Evolutionary conservation across 2,113 vertebrate genomes (phyloP).

Genomic region (Daphoenositta chrysoptera): DNA sequence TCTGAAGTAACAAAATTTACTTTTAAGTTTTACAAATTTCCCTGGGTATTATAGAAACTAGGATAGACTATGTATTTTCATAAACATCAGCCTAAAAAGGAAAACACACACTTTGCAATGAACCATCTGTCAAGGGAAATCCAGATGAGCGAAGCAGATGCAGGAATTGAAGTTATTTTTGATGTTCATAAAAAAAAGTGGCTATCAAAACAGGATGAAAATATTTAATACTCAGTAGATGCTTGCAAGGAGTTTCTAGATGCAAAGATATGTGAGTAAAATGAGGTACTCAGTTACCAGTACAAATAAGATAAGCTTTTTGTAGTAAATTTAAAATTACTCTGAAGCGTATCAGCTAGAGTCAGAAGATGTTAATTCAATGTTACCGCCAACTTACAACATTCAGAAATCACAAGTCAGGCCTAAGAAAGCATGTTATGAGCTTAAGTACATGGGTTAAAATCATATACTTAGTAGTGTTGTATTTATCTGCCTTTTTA

Average conservation of each 20-base stretch:
- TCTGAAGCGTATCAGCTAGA: background rate
- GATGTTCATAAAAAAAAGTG: conserved; percentile 53
- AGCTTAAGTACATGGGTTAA: background rate
- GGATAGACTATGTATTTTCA: conserved; percentile 59
- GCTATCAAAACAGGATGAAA: conserved; percentile 50
- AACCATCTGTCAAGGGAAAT: conserved; percentile 69
- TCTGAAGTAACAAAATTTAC: conserved; percentile 25
- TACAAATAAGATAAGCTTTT: background rate
- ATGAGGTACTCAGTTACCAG: background rate
- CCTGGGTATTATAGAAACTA: conserved; percentile 30
- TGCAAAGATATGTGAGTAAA: background rate
- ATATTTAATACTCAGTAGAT: conserved; percentile 22
- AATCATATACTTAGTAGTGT: background rate
- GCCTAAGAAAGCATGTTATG: background rate
- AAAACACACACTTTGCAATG: conserved; percentile 51
- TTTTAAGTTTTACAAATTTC: conserved; percentile 45
- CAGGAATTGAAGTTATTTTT: conserved; percentile 61
- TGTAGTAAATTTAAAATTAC: background rate
- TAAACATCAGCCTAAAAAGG: conserved; percentile 60
- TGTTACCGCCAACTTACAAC: background rate
- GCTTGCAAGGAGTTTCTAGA: background rate
- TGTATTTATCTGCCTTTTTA: background rate
- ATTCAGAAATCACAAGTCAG: background rate
- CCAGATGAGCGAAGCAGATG: conserved; percentile 72
- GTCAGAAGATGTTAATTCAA: background rate